A percentile compares a stretch with the other conserved stretches of the same genome.
phyloP scores from a whole-genome alignment of 2,797 vertebrate genomes.

The Helostoma temminkii region DNA sequence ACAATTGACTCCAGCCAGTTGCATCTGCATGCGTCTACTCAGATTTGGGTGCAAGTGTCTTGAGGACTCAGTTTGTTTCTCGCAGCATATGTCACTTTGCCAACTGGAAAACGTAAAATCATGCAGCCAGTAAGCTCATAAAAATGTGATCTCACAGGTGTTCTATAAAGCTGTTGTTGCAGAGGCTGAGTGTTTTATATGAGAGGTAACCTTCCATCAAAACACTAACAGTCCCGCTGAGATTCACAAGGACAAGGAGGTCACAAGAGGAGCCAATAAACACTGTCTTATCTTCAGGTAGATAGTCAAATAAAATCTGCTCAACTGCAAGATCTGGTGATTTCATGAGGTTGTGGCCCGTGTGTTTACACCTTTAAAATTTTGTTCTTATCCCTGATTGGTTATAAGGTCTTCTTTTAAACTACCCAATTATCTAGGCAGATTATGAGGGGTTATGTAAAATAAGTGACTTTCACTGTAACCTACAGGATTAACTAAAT shows the following conservation, averaged over 20 bases:
- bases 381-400: conserved; percentile 52
- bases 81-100: conserved; percentile 78
- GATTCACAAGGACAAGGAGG: conserved; percentile 76
- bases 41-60: conserved; percentile 30
- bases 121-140: conserved; percentile 71
- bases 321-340: conserved; percentile 58
- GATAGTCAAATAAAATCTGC: conserved; percentile 71
- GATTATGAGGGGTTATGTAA: conserved; percentile 55
- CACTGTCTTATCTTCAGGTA: conserved; percentile 62
- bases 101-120: conserved; percentile 81
- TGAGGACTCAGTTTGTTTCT: conserved; percentile 66
- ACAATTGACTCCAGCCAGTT: conserved; percentile 16
- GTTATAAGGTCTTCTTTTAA: conserved; percentile 65
- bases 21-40: conserved; percentile 27
- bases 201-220: conserved; percentile 75
- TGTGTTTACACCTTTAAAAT: conserved; percentile 69
- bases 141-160: conserved; percentile 74
- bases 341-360: conserved; percentile 68
- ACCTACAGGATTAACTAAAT: conserved; percentile 64
- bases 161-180: conserved; percentile 80
- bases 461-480: conserved; percentile 57
- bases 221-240: conserved; percentile 64
- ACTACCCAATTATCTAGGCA: conserved; percentile 64
- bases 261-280: conserved; percentile 68
- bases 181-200: conserved; percentile 76